phyloP scores from a whole-genome alignment of 2,888 invertebrate genomes.

The Chrysomela aeneicollis region DNA sequence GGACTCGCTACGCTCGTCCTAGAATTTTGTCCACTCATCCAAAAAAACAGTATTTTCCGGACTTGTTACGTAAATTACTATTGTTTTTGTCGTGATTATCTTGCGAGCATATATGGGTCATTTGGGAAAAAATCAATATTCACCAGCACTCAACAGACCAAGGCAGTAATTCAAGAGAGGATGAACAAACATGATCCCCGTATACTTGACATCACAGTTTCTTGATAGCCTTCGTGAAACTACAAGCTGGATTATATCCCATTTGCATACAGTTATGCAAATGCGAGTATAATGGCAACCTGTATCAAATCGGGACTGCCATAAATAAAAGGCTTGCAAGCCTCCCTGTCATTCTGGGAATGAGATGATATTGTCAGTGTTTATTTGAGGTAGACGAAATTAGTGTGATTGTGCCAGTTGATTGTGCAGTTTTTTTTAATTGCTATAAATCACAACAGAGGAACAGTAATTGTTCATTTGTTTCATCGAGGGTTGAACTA shows the following conservation, averaged over 20 bases:
- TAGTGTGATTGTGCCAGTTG: conserved; percentile 17
- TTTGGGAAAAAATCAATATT: no score
- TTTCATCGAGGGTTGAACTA: neutral
- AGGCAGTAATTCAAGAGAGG: no score
- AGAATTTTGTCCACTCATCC: no score
- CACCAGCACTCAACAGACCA: no score
- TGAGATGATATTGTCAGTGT: conserved; percentile 8
- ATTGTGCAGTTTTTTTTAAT: conserved; percentile 10
- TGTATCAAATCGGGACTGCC: conserved; percentile 37
- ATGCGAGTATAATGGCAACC: conserved; percentile 33
- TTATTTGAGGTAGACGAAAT: conserved; percentile 14
- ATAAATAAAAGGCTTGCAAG: conserved; percentile 32
- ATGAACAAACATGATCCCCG: no score
- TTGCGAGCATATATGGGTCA: no score
- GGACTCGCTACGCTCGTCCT: no score
- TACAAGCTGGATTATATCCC: conserved; percentile 1
- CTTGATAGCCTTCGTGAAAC: no score
- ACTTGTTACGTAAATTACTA: no score
- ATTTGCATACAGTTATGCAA: conserved; percentile 30
- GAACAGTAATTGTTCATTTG: conserved; percentile 5
- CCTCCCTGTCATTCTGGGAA: conserved; percentile 1
- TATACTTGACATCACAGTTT: no score
- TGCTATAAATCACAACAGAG: conserved; percentile 19
- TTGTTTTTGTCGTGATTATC: no score
- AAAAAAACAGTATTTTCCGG: no score